A percentile compares a stretch with the other conserved stretches of the same genome.
Evolutionary conservation across 1,140 invertebrate species (phyloP).

Genomic region (Homarus americanus): DNA sequence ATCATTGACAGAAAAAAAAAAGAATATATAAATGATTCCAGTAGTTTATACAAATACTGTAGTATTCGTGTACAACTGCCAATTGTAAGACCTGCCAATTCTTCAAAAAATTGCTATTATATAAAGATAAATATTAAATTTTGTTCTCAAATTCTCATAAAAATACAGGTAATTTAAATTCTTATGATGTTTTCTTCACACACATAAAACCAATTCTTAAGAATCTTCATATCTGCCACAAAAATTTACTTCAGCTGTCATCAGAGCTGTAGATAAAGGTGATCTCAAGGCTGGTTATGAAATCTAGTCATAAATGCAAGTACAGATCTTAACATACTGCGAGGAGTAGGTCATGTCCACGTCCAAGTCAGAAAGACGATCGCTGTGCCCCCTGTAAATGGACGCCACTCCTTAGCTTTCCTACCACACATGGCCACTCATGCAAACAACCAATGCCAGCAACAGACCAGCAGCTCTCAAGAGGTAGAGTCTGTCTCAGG

Average conservation of each 20-base stretch:
- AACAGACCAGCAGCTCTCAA: slow-evolving; percentile 28
- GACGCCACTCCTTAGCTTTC: slow-evolving; percentile 63
- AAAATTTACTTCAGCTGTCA: not conserved
- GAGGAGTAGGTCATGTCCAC: slow-evolving; percentile 74
- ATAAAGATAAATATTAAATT: no score
- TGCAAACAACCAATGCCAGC: slow-evolving; percentile 46
- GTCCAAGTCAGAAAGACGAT: slow-evolving; percentile 73
- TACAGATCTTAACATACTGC: slow-evolving; percentile 68
- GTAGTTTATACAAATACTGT: not conserved
- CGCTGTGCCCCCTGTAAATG: slow-evolving; percentile 73
- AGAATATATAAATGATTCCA: not conserved
- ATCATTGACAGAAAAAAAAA: not conserved
- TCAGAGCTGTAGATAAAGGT: not conserved
- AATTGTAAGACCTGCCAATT: not conserved
- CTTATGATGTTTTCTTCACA: no score
- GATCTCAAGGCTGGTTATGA: slow-evolving; percentile 34
- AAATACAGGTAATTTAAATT: no score
- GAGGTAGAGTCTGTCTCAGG: not conserved
- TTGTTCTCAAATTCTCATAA: not conserved
- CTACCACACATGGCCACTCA: slow-evolving; percentile 47
- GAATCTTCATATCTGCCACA: not conserved
- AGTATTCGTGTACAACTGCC: not conserved
- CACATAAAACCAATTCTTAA: no score
- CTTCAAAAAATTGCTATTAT: no score
- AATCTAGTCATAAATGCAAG: slow-evolving; percentile 29